Evolutionary conservation across 1,140 invertebrate species (phyloP).

Genomic region (Metopolophium dirhodum): DNA sequence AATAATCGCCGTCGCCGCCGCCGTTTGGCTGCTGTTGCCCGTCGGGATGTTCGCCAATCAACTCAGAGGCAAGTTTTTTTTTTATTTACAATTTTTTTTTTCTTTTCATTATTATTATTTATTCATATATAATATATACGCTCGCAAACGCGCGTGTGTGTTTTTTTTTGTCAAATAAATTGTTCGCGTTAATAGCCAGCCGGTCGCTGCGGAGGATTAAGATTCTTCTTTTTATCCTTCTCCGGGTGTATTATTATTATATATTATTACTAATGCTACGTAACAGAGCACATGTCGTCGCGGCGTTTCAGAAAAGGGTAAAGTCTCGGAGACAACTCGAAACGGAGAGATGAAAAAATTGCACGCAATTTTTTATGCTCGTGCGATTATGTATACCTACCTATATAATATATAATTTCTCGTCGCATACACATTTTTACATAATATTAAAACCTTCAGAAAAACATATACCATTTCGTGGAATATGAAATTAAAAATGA

Average conservation of each 20-base stretch:
- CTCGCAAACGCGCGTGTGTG: background rate
- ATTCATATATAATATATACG: background rate
- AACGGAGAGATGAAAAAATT: background rate
- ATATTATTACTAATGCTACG: background rate
- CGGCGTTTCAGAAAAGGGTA: background rate
- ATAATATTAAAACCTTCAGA: background rate
- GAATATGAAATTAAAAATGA: background rate
- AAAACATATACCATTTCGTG: background rate
- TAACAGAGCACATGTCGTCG: background rate
- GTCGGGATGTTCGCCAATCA: constrained; percentile 31
- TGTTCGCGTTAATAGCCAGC: background rate
- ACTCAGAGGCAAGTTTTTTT: constrained; percentile 40
- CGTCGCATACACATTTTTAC: background rate
- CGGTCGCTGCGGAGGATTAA: background rate
- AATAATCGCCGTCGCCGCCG: constrained; percentile 17
- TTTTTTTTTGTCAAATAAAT: constrained; percentile 29
- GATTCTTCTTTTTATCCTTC: background rate
- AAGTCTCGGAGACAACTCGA: background rate
- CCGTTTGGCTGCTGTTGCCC: background rate
- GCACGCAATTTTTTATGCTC: background rate
- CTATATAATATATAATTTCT: background rate
- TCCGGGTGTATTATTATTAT: background rate
- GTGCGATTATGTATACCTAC: background rate
- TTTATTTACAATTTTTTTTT: constrained; percentile 8
- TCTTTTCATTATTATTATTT: background rate